These are phyloP conservation scores for Danaus chrysippus DNA, from an alignment of 2,888 invertebrate species.

Conservation along the genomic window DNA sequence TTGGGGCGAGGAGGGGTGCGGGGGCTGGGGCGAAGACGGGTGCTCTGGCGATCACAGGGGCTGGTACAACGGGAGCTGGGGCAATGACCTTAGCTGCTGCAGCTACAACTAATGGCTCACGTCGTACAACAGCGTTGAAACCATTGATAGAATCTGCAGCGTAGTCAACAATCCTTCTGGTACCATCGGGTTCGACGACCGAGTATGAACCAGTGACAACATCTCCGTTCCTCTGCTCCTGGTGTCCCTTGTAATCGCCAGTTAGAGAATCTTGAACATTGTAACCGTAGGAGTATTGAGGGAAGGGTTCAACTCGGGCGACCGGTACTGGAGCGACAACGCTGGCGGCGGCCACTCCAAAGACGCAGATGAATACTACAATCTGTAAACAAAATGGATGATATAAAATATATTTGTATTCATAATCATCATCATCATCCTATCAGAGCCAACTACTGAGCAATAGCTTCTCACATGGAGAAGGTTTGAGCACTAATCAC, in stretches of 20 bases:
- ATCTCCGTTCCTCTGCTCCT: slow-evolving; percentile 77
- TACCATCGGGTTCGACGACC: slow-evolving; percentile 78
- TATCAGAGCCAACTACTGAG: no score
- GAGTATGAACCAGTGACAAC: slow-evolving; percentile 78
- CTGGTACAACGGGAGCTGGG: slow-evolving; percentile 42
- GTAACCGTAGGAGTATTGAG: slow-evolving; percentile 79
- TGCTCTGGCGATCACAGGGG: slow-evolving; percentile 41
- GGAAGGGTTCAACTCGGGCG: slow-evolving; percentile 62
- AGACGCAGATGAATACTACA: slow-evolving; percentile 71
- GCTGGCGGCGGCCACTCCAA: slow-evolving; percentile 60
- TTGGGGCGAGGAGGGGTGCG: slow-evolving; percentile 46
- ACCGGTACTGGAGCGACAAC: slow-evolving; percentile 58
- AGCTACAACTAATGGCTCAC: slow-evolving; percentile 64
- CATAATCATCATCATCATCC: no score
- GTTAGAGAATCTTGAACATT: slow-evolving; percentile 79
- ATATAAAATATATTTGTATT: no score
- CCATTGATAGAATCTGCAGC: slow-evolving; percentile 77
- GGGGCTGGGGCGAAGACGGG: slow-evolving; percentile 40
- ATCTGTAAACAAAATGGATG: slow-evolving; percentile 50
- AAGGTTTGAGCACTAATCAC: no score
- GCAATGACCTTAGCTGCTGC: slow-evolving; percentile 48
- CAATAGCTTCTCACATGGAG: no score
- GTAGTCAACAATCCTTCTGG: slow-evolving; percentile 77
- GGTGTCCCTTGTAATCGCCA: slow-evolving; percentile 79
- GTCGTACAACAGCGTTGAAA: slow-evolving; percentile 78